Evolutionary conservation across 2,888 invertebrate species (phyloP), one percentile per base, ranked within the genome.

Genomic region (Mimas tiliae): DNA sequence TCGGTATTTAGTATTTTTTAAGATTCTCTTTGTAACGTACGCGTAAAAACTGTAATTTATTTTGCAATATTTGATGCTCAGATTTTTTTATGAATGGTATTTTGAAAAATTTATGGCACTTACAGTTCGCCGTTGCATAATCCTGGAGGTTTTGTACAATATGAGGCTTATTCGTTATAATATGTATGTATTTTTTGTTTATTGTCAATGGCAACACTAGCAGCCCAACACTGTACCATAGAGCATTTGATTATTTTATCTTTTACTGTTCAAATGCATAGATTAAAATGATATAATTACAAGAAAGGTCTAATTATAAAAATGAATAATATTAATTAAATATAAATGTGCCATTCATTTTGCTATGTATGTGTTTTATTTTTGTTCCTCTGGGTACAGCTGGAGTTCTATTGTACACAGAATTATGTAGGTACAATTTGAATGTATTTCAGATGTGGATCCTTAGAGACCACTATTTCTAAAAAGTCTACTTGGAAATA

Each of bases 281-380:
- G 88, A 87, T 82, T 90, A 87, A 88, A 85, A 82, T 75, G 79
- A 82, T 84, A 87, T 89, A 86, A 88, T 88, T 88, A 92, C 90
- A 89, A 90, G 87, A 91, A 92, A 92, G 90, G 88, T 93, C 88
- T 93, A 90, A 93, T 91, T 91, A 93, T 93, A 91, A 93, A 93
- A 93, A 92, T 91, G 90, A 89, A 93, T 93, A 93, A 93, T 94
- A 88, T 89, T 94, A 94, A 94, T 94, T 93, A 94, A 94, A 92
- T 91, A 93, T 93, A 93, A 93, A 94, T 93, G 94, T 94, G 94
- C 94, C 94, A 94, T 94, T 93, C 94, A 93, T 94, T 94, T 94
- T 94, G 94, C 93, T 93, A 93, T 82, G 82, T 76, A 81, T 84
- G 91, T 85, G 91, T 93, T 94, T 93, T 84, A 91, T 94, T 93